Conservation (phyloP, 2,888 invertebrate species). For the Trissonchulus latispiculum region DNA sequence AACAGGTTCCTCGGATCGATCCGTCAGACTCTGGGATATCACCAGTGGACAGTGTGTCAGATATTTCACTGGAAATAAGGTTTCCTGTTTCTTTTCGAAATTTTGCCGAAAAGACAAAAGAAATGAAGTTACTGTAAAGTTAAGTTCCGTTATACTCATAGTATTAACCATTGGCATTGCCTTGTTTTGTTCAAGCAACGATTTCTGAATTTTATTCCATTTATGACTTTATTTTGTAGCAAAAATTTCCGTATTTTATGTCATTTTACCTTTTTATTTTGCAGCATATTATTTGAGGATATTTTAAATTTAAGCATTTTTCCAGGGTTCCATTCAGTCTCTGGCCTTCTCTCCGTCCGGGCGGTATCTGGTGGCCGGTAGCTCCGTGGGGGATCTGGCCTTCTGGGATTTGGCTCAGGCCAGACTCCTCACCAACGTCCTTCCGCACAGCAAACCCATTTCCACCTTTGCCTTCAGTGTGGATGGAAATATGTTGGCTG, state of each 20-base stretch:
- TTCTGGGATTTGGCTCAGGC: slow-evolving; percentile 47
- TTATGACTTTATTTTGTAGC: too few relatives aligned
- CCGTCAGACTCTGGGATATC: slow-evolving; percentile 89
- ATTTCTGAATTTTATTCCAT: too few relatives aligned
- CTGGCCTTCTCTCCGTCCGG: slow-evolving; percentile 45
- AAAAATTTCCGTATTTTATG: too few relatives aligned
- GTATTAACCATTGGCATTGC: too few relatives aligned
- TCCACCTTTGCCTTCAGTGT: slow-evolving; percentile 44
- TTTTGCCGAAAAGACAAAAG: too few relatives aligned
- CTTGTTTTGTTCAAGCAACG: too few relatives aligned
- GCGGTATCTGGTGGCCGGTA: slow-evolving; percentile 43
- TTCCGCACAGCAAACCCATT: slow-evolving; percentile 40
- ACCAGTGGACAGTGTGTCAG: slow-evolving; percentile 79
- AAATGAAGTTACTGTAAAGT: too few relatives aligned
- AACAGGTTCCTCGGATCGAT: slow-evolving; percentile 86
- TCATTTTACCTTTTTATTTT: too few relatives aligned
- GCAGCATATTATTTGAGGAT: too few relatives aligned
- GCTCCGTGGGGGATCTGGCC: slow-evolving; percentile 3
- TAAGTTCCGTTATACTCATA: too few relatives aligned
- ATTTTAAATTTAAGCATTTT: slow-evolving; percentile 19
- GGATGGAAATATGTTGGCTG: slow-evolving; percentile 43
- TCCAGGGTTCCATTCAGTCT: slow-evolving; percentile 43
- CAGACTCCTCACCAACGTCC: slow-evolving; percentile 39
- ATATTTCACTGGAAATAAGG: slow-evolving; percentile 93
- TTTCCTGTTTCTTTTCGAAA: too few relatives aligned